Base-by-base conservation (phyloP, 2,888 invertebrate species). In the Drosophila nr. perissopoda region DNA sequence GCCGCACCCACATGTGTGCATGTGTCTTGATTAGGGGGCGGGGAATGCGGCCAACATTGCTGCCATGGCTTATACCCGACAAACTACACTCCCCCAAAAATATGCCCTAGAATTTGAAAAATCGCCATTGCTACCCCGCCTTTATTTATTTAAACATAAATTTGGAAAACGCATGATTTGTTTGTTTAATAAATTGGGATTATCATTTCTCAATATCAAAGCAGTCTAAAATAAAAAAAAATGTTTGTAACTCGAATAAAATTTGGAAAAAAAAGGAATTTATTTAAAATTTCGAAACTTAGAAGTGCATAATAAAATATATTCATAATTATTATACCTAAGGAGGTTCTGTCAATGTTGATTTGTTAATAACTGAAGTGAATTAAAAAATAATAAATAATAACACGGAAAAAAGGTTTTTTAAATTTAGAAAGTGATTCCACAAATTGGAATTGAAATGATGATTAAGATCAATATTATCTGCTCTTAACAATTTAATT, bases 1-100 rank as follows among this genome's bases (percentile, higher is more conserved):
- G 84, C 82, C 85, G 84, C 85, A 89, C 85, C 85, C 89, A 86
- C 88, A 86, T 86, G 75, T 80, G 70, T 34, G 31, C 49, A 40
- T 69, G 40, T 46, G 49, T 31, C 36, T 21, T 21, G 57, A 10
- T 57, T 42, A n/a, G 18, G 27, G 18, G 36, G 40, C 16, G 29
- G 38, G 48, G 31, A 63, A 72, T 69, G 76, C 60, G 74, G 68
- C 69, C 68, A 70, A 65, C 65, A 61, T 64, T 57, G 75, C 48
- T 75, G 76, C 60, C 79, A 66, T 38, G 63, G 79, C 79, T 51
- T 40, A 53, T 61, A 56, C 56, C 61, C 54, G 63, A 11, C 53
- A 25, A 6, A 16, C 21, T 53, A 53, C 53, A 53, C 53, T 33
- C 21, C 4, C 46, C 16, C 25, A 46, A 46, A 46, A 25, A 46